Evolutionary conservation across 1,140 invertebrate species (phyloP), one percentile per base, ranked within the genome.

Genomic region (Hormaphis cornu): DNA sequence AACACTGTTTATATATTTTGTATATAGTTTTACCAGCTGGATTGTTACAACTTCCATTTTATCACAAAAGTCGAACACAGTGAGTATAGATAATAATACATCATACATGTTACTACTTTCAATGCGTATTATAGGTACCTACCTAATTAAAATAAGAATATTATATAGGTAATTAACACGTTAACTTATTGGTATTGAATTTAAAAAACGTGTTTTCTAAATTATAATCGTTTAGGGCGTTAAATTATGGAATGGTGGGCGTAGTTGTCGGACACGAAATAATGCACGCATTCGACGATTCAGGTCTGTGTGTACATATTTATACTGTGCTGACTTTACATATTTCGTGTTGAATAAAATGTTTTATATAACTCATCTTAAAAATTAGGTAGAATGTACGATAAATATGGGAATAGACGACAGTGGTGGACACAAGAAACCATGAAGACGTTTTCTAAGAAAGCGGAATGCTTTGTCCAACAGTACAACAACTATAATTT

Each of bases 371-470:
- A n/a, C n/a, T n/a, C n/a, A 26, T 37, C 28, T 46, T 56, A 4
- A 44, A 7, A 7, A 40, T 53, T 35, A 72, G 71, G 71, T 18
- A 46, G 72, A 54, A 56, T 71, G 54, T 71, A 84, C 69, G 87
- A 91, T 74, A 84, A 85, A 73, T 78, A 83, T 70, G 89, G 90
- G 1, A 88, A 90, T 75, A 79, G 87, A 37, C 78, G 84, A 7
- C 85, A 88, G 71, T 97, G 93, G 91, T 98, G 95, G 94, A 86
- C 86, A 5, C 86, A 89, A 72, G 76, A 80, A 16, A 90, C 87
- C 0, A 83, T 87, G 35, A 74, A 79, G 74, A 85, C 86, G 73
- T 91, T 88, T 71, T 80, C 85, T 24, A 82, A 89, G 26, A 87
- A 86, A 74, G 87, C 89, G 0, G 79, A 89, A 71, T 97, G 95